Conservation (phyloP, 2,797 vertebrate species). For the Mormyrus proboscirostris region DNA sequence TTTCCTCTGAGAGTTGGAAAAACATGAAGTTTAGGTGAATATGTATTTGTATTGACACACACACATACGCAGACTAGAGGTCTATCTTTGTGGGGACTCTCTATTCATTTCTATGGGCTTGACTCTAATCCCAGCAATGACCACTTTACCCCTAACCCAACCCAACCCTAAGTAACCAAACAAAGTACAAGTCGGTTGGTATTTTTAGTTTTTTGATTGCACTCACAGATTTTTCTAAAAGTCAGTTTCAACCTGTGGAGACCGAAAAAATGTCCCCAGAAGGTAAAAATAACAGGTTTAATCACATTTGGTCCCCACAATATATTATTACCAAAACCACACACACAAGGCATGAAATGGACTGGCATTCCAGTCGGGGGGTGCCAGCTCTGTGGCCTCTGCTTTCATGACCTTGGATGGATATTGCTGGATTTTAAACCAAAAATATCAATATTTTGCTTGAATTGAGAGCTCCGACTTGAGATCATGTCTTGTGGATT, state of each 20-base stretch:
- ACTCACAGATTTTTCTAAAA: background rate
- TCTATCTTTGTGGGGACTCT: background rate
- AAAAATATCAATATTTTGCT: background rate
- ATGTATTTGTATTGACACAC: background rate
- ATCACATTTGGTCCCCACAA: background rate
- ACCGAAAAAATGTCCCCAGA: background rate
- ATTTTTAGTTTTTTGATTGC: background rate
- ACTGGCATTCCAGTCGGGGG: background rate
- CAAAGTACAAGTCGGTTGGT: background rate
- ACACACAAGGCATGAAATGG: background rate
- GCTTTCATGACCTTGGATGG: background rate
- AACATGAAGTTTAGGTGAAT: background rate
- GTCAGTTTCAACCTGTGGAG: background rate
- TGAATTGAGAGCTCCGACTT: background rate
- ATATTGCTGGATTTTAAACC: background rate
- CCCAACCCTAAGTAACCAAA: background rate
- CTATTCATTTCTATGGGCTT: background rate
- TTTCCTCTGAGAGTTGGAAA: background rate
- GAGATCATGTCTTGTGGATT: conserved; percentile 7
- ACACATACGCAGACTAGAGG: background rate
- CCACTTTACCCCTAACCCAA: background rate
- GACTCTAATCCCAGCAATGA: background rate
- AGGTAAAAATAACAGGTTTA: background rate
- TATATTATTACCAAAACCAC: background rate
- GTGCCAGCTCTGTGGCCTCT: background rate